Conservation (phyloP, 2,797 vertebrate genomes). For the Alca torda region DNA sequence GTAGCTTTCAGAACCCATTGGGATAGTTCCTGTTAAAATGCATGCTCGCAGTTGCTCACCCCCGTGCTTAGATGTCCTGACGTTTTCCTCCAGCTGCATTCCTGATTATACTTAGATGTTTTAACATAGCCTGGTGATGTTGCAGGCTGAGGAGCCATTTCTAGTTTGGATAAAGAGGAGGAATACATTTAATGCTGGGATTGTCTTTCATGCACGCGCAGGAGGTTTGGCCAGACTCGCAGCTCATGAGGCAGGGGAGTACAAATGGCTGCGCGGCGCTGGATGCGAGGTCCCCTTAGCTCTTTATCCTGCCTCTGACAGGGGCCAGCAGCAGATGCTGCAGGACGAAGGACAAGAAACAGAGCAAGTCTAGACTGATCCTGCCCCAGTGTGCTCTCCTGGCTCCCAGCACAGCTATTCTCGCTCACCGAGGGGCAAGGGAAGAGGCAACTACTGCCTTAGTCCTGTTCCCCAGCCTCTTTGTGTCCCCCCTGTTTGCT, state of each 20-base stretch:
- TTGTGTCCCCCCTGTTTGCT: not conserved
- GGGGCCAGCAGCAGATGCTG: not conserved
- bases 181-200: not conserved
- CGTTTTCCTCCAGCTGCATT: not conserved
- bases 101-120: slow-evolving; percentile 9
- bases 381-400: not conserved
- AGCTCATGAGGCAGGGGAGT: not conserved
- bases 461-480: not conserved
- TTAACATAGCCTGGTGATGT: not conserved
- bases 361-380: not conserved
- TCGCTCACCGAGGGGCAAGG: not conserved
- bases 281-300: not conserved
- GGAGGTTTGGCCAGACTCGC: not conserved
- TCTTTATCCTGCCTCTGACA: not conserved
- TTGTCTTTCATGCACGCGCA: not conserved
- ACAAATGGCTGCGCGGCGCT: not conserved
- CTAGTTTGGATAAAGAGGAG: not conserved
- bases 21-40: slow-evolving; percentile 17
- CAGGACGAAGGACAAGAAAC: not conserved
- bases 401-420: not conserved
- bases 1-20: slow-evolving; percentile 12
- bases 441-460: not conserved
- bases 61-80: not conserved
- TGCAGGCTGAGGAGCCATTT: slow-evolving; percentile 5
- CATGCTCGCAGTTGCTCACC: not conserved